Conservation (phyloP, 1,140 invertebrate species). For the Hycleus phaleratus region DNA sequence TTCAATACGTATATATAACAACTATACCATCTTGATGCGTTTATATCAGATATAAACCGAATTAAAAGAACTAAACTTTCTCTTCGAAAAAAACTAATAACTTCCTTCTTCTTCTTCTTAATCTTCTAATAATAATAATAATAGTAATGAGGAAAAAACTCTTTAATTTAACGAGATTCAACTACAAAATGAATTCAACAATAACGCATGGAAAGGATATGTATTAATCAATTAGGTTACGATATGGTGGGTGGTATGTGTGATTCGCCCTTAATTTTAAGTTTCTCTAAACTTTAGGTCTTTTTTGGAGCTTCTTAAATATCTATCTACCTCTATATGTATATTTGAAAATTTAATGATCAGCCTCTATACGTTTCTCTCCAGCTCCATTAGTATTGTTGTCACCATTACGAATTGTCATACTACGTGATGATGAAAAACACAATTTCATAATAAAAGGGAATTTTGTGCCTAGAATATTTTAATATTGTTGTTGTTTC, state of each 20-base stretch:
- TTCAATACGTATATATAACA: too few relatives aligned
- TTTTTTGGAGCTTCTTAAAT: not conserved
- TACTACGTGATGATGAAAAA: slow-evolving; percentile 81
- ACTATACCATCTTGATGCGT: too few relatives aligned
- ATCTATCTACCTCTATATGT: not conserved
- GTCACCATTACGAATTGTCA: slow-evolving; percentile 43
- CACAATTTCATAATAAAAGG: slow-evolving; percentile 96
- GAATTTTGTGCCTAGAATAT: slow-evolving; percentile 79
- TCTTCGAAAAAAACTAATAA: too few relatives aligned
- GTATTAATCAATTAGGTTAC: slow-evolving; percentile 24
- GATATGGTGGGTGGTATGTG: not conserved
- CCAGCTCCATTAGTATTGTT: slow-evolving; percentile 28
- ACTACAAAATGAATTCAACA: slow-evolving; percentile 4
- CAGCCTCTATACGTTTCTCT: slow-evolving; percentile 26
- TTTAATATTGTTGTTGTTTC: too few relatives aligned
- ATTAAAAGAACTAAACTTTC: too few relatives aligned
- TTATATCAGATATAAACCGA: too few relatives aligned
- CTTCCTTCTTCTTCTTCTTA: too few relatives aligned
- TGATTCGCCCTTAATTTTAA: not conserved
- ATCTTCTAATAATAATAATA: too few relatives aligned
- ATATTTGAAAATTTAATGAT: slow-evolving; percentile 22
- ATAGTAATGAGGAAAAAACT: too few relatives aligned
- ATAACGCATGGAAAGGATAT: slow-evolving; percentile 32
- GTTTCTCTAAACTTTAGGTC: not conserved
- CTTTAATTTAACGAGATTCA: slow-evolving; percentile 10